Percentiles rank a stretch among this genome's conserved stretches.
phyloP scores from a whole-genome alignment of 2,113 vertebrate species.

The Piliocolobus tephrosceles region DNA sequence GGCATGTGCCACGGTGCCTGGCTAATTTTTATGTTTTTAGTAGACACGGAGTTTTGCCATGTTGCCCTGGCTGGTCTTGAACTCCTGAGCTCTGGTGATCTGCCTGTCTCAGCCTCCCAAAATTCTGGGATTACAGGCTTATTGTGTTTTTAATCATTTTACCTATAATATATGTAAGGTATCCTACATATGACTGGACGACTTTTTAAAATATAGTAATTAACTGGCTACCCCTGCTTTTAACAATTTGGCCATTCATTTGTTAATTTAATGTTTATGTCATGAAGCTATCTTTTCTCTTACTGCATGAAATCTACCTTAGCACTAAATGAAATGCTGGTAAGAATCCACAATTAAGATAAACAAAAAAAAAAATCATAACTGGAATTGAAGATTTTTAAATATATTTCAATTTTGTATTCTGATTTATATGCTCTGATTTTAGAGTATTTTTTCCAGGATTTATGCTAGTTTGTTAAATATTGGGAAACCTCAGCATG shows the following conservation, averaged over 20 bases:
- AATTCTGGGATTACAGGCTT: neutral
- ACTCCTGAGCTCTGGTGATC: too few relatives aligned
- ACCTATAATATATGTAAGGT: neutral
- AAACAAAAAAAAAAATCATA: conserved; percentile 14
- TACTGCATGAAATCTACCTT: neutral
- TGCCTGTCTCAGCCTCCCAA: too few relatives aligned
- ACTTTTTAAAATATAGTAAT: neutral
- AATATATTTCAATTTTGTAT: neutral
- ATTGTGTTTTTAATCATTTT: conserved; percentile 3
- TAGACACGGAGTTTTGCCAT: too few relatives aligned
- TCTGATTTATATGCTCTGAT: neutral
- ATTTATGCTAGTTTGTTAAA: neutral
- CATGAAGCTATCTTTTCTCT: neutral
- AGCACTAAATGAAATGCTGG: neutral
- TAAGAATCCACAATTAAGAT: neutral
- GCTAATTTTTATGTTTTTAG: too few relatives aligned
- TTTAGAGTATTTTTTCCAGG: neutral
- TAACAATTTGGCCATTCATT: neutral
- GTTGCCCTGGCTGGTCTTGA: too few relatives aligned
- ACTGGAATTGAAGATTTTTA: neutral
- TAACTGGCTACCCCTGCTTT: neutral
- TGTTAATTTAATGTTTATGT: conserved; percentile 1
- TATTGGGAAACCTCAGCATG: neutral
- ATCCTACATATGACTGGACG: neutral
- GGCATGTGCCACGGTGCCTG: too few relatives aligned